These are phyloP conservation scores for Leucophora obtusa DNA, from an alignment of 2,888 invertebrate genomes.

Conservation along the genomic window DNA sequence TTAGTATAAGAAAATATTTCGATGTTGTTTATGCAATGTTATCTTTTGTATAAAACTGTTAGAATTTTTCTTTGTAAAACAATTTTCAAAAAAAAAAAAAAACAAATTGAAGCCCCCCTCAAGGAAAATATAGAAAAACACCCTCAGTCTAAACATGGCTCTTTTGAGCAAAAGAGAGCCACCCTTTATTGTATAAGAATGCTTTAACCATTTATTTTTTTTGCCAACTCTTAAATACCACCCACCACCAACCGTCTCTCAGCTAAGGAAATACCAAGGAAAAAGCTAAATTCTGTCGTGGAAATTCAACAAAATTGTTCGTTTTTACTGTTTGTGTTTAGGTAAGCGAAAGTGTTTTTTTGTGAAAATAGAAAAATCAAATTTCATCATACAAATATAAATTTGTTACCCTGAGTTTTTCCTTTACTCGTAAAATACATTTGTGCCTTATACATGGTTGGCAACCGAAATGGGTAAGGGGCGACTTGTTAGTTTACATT, in stretches of 20 bases:
- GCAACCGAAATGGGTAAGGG: no score
- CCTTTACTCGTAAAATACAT: constrained; percentile 26
- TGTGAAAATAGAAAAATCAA: constrained; percentile 29
- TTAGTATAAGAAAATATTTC: constrained; percentile 19
- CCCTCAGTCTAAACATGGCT: background rate
- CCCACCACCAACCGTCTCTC: background rate
- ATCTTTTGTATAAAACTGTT: background rate
- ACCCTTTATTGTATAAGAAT: background rate
- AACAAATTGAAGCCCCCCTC: constrained; percentile 3
- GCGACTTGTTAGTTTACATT: constrained; percentile 38
- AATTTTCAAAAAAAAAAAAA: constrained; percentile 41
- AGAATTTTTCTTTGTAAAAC: constrained; percentile 31
- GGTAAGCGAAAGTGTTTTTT: constrained; percentile 43
- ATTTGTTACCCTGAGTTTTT: constrained; percentile 40
- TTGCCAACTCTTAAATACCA: constrained; percentile 39
- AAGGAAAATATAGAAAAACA: constrained; percentile 1
- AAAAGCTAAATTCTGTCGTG: constrained; percentile 33
- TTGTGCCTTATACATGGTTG: no score
- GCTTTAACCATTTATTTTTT: constrained; percentile 46
- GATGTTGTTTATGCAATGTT: constrained; percentile 15
- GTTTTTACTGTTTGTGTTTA: constrained; percentile 29
- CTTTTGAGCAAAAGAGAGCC: background rate
- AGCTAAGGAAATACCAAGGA: background rate
- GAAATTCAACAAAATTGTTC: constrained; percentile 59
- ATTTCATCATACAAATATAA: constrained; percentile 39